Conservation (phyloP, 2,888 invertebrate genomes). For the Harpagoxenus sublaevis region DNA sequence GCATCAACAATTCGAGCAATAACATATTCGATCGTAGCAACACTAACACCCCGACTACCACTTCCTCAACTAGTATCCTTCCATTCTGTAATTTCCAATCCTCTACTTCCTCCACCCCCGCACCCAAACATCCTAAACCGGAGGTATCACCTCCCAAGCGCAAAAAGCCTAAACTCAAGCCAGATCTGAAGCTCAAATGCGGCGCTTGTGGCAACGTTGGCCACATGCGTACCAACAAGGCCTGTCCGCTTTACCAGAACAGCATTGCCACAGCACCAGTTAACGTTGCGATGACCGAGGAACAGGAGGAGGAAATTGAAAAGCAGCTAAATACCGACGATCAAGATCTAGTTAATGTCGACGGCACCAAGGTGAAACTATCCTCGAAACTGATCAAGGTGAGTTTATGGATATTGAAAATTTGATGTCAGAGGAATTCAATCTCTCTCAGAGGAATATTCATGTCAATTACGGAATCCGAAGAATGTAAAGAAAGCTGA, state of each 20-base stretch:
- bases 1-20: slow-evolving; percentile 60
- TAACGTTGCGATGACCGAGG: slow-evolving; percentile 92
- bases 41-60: slow-evolving; percentile 75
- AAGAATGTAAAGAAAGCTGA: not conserved
- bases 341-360: slow-evolving; percentile 96
- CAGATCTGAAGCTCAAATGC: slow-evolving; percentile 96
- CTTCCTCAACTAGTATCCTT: slow-evolving; percentile 82
- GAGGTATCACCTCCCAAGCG: slow-evolving; percentile 88
- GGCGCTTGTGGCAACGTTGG: slow-evolving; percentile 98
- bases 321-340: slow-evolving; percentile 92
- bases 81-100: slow-evolving; percentile 81
- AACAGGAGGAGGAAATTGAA: slow-evolving; percentile 93
- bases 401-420: slow-evolving; percentile 5
- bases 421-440: not conserved
- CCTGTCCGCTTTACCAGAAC: slow-evolving; percentile 97
- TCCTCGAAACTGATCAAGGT: slow-evolving; percentile 95
- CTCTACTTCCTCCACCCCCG: slow-evolving; percentile 70
- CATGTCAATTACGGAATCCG: not conserved
- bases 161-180: slow-evolving; percentile 94
- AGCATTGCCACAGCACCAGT: slow-evolving; percentile 88
- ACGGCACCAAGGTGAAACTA: slow-evolving; percentile 97
- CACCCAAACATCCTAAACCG: slow-evolving; percentile 79
- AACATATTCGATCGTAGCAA: slow-evolving; percentile 77
- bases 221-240: slow-evolving; percentile 97
- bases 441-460: not conserved